Percentiles rank a stretch among this genome's conserved stretches.
Conservation (phyloP, 2,888 invertebrate species). For the Acrocyrtus sp. region DNA sequence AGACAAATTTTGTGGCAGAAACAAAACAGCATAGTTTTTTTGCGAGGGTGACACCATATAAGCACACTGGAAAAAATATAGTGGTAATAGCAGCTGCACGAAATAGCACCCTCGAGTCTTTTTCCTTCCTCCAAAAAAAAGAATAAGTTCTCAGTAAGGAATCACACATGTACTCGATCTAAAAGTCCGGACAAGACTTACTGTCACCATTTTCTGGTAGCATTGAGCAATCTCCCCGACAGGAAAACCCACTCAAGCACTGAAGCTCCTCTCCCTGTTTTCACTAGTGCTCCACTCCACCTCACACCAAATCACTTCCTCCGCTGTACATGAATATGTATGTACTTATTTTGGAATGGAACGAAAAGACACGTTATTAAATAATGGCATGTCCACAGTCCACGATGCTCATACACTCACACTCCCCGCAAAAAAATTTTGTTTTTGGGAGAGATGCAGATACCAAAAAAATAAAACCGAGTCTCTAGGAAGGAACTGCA, state of each 20-base stretch:
- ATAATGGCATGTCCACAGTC: conserved; percentile 27
- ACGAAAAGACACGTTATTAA: conserved; percentile 6
- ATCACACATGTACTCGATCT: background rate
- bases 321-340: conserved; percentile 1
- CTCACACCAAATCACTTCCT: background rate
- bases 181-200: background rate
- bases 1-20: background rate
- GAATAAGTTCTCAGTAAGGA: background rate
- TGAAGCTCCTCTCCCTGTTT: conserved; percentile 5
- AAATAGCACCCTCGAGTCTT: background rate
- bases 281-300: background rate
- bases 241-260: conserved; percentile 41
- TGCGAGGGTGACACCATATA: background rate
- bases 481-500: too few species aligned
- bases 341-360: conserved; percentile 29
- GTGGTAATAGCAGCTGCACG: conserved; percentile 6
- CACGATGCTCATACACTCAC: too few species aligned
- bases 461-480: too few species aligned
- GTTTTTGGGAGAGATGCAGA: too few species aligned
- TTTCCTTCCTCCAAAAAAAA: background rate
- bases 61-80: too few species aligned
- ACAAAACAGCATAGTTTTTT: background rate
- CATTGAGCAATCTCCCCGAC: conserved; percentile 38
- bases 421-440: too few species aligned
- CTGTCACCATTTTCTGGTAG: background rate